Evolutionary conservation across 2,797 vertebrate genomes (phyloP).

Genomic region (Okamejei kenojei): DNA sequence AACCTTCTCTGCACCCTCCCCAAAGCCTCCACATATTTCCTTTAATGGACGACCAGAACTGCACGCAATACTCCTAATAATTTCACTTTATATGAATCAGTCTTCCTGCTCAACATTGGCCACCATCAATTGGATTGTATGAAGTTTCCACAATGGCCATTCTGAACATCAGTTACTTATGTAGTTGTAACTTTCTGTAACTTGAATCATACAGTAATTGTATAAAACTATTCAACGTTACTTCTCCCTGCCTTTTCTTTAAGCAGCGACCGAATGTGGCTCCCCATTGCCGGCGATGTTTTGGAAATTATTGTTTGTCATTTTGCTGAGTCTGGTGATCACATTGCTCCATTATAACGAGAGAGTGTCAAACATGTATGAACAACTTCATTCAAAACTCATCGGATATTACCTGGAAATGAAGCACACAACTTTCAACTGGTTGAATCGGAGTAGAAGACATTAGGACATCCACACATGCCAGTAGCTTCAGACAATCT

Average conservation of each 20-base stretch:
- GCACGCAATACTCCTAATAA: background rate
- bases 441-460: conserved; percentile 77
- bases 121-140: background rate
- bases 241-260: background rate
- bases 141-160: background rate
- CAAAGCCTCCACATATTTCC: no score
- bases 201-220: background rate
- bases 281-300: conserved; percentile 61
- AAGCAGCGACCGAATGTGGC: conserved; percentile 63
- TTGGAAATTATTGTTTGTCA: conserved; percentile 68
- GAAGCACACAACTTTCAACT: conserved; percentile 67
- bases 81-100: background rate
- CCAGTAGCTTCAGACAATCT: background rate
- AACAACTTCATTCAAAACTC: conserved; percentile 69
- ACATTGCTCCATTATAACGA: conserved; percentile 71
- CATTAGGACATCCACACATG: conserved; percentile 54
- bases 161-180: background rate
- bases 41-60: no score
- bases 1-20: no score
- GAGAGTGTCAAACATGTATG: conserved; percentile 61
- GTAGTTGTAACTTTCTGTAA: background rate
- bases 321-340: conserved; percentile 67
- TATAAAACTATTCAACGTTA: background rate
- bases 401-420: conserved; percentile 68
- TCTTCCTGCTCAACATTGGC: background rate